phyloP scores from a whole-genome alignment of 2,888 invertebrate species.

The Camponotus fellah region DNA sequence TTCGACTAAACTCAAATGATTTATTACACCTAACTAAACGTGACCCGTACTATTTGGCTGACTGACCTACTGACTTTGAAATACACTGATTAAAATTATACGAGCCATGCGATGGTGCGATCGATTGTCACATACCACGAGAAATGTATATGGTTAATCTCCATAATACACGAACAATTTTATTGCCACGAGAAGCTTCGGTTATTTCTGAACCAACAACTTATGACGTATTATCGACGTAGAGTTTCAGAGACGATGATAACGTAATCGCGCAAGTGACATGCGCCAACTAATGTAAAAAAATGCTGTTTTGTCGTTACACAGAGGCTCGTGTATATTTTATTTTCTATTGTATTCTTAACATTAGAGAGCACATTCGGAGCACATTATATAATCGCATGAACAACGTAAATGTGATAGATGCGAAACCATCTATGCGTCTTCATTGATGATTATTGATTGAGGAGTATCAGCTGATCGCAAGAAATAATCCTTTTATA shows the following conservation, averaged over 20 bases:
- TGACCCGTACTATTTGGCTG: background rate
- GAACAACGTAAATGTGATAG: background rate
- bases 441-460: background rate
- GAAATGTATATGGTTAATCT: background rate
- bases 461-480: background rate
- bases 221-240: constrained; percentile 25
- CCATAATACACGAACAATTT: constrained; percentile 13
- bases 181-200: background rate
- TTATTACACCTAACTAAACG: background rate
- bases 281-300: constrained; percentile 56
- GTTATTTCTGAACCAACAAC: background rate
- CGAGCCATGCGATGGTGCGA: background rate
- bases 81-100: background rate
- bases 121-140: constrained; percentile 15
- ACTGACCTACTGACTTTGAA: constrained; percentile 13
- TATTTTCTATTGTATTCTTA: background rate
- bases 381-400: background rate
- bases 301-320: background rate
- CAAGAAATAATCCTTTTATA: background rate
- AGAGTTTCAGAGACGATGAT: background rate
- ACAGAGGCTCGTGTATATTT: background rate
- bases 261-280: constrained; percentile 57
- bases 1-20: background rate
- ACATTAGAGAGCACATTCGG: background rate
- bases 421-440: background rate